Percentiles rank a stretch among this genome's conserved stretches.
Evolutionary conservation across 2,113 vertebrate genomes (phyloP).

Genomic region (Manacus vitellinus): DNA sequence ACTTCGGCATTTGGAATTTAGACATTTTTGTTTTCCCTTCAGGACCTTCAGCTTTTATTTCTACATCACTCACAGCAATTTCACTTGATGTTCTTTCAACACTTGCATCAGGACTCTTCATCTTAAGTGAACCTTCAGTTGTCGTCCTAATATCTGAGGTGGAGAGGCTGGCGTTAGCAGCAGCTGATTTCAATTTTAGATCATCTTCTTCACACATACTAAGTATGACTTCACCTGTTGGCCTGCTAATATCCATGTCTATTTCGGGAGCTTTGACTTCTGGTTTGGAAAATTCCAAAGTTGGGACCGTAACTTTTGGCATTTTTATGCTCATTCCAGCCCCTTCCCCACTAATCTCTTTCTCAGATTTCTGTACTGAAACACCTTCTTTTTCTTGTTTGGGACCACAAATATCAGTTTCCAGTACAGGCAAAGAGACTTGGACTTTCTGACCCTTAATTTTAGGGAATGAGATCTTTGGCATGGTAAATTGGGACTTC

Average conservation of each 20-base stretch:
- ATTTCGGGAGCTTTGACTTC: background rate
- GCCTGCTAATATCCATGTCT: background rate
- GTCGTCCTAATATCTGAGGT: background rate
- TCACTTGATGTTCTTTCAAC: background rate
- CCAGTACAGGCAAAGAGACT: background rate
- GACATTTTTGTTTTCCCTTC: conserved; percentile 17
- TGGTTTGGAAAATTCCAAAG: conserved; percentile 16
- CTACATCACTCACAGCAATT: background rate
- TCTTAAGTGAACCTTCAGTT: accelerated
- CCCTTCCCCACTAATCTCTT: background rate
- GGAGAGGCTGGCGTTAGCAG: background rate
- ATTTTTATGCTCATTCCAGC: background rate
- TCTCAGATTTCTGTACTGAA: background rate
- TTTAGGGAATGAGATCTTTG: conserved; percentile 22
- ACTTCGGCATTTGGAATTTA: conserved; percentile 68
- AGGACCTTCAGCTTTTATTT: background rate
- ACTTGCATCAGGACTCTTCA: background rate
- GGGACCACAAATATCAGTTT: background rate
- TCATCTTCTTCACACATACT: background rate
- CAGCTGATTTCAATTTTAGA: background rate
- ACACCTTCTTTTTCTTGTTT: background rate
- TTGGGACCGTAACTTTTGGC: background rate
- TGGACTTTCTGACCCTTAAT: background rate
- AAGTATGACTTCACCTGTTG: background rate
- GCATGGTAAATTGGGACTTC: conserved; percentile 3